Percentiles rank a stretch among this genome's conserved stretches.
phyloP scores from a whole-genome alignment of 2,888 invertebrate genomes.

The Cantharis flavilabris region DNA sequence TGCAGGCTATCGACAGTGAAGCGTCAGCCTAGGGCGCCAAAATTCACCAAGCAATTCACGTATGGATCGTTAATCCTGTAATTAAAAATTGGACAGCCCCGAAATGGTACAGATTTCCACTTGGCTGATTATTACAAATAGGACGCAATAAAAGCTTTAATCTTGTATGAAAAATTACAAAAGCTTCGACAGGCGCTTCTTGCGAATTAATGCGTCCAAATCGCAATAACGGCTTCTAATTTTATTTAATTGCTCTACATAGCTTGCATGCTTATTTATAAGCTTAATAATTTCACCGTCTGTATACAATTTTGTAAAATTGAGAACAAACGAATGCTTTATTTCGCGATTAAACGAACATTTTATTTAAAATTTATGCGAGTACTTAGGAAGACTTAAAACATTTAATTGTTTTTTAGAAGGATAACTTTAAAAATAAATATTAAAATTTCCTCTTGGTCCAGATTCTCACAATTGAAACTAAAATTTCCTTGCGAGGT shows the following conservation, averaged over 20 bases:
- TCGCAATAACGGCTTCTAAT: not conserved
- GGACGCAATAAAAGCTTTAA: conserved; percentile 10
- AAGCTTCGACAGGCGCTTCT: conserved; percentile 2
- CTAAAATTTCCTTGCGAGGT: not conserved
- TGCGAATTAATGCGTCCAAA: conserved; percentile 1
- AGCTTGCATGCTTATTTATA: not conserved
- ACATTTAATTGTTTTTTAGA: not conserved
- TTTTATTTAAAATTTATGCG: not conserved
- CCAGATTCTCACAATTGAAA: not conserved
- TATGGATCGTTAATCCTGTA: not conserved
- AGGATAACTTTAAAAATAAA: not conserved
- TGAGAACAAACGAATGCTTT: not conserved
- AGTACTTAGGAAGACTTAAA: not conserved
- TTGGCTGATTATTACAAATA: conserved; percentile 9
- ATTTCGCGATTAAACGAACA: not conserved
- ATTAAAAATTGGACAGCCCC: not conserved
- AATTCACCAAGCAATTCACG: too few relatives aligned
- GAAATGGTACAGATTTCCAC: conserved; percentile 3
- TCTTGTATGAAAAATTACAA: not conserved
- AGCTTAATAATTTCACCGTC: not conserved
- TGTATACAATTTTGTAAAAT: not conserved
- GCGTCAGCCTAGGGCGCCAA: too few relatives aligned
- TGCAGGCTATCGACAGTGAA: too few relatives aligned
- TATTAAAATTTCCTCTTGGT: too few relatives aligned
- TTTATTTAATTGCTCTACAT: conserved; percentile 5